Evolutionary conservation across 2,888 invertebrate species (phyloP), one percentile per base, ranked within the genome.

Genomic region (Amphimallon solstitiale): DNA sequence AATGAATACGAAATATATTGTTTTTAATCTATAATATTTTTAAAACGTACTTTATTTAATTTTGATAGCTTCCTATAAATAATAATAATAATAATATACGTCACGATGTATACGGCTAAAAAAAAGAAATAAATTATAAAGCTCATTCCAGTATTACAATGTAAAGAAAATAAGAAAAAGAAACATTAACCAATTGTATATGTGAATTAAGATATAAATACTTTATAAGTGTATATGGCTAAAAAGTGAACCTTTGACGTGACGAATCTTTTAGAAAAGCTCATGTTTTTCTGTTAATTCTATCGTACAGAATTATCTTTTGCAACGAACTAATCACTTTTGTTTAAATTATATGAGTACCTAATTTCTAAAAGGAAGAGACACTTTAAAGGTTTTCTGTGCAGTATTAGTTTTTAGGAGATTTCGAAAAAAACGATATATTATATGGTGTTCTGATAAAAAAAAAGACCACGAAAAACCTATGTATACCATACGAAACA

Each of bases 131-230:
- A 15, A 35, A 35, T 2, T 15, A 62, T 45, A 66, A 75, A 76
- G 80, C 81, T 81, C 81, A 81, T 80, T 78, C 78, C 81, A 82
- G 81, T 82, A 82, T 82, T 82, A 81, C 75, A 69, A 64, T 65
- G 45, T 66, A 70, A 56, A 67, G 38, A 65, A 46, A 51, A 54
- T 70, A 65, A 66, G 66, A 66, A 67, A 65, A 46, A 21, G 38
- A 68, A 67, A 65, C 66, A 63, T 52, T 54, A 61, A 64, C 62
- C 49, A 70, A 56, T 65, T 62, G 62, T 67, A 68, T 40, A 63
- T 66, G 59, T 68, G 48, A 66, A 70, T 61, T 49, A 65, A 35
- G 60, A 60, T 56, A 56, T 65, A 67, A 68, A 66, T 65, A 17
- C 56, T 38, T 38, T 43, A 19, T 48, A 14, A 21, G 48, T 38